These are phyloP conservation scores for Chondrilla cf. caribensis DNA, from an alignment of 37 sponge, comb jelly and placozoan species.

Conservation along the genomic window DNA sequence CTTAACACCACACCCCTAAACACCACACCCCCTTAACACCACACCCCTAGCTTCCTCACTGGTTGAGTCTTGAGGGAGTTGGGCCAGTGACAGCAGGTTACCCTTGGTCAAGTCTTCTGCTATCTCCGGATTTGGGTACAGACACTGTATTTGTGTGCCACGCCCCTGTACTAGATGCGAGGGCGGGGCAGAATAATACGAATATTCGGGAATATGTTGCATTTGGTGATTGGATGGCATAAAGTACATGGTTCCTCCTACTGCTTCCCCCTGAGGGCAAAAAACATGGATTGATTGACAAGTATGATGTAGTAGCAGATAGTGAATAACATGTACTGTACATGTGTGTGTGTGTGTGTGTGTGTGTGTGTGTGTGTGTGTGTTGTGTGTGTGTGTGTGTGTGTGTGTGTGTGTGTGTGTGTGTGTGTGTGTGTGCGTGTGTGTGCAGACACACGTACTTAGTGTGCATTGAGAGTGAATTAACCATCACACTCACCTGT, in stretches of 20 bases:
- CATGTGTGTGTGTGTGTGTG: not conserved
- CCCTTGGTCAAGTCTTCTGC: not conserved
- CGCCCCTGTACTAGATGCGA: not conserved
- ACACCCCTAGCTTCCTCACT: not conserved
- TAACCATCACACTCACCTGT: too few species aligned
- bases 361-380: not conserved
- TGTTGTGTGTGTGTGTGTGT: conserved; percentile 12
- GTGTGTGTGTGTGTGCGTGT: conserved; percentile 17
- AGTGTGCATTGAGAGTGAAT: too few species aligned
- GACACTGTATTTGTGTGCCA: conserved; percentile 10
- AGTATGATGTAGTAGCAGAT: conserved; percentile 48
- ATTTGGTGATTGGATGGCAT: conserved; percentile 31
- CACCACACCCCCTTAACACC: too few species aligned
- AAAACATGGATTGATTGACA: too few species aligned
- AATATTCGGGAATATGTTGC: conserved; percentile 19
- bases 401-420: conserved; percentile 12
- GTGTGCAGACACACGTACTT: not conserved
- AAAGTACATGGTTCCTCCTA: conserved; percentile 52
- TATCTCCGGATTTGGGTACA: not conserved
- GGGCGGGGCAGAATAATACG: conserved; percentile 14
- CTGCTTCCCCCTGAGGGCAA: conserved; percentile 45
- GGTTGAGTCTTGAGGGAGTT: not conserved
- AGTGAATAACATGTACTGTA: not conserved
- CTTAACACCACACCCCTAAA: too few species aligned
- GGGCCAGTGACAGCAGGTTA: not conserved